Percentiles rank a stretch among this genome's conserved stretches.
These are phyloP conservation scores for Peromyscus eremicus DNA, from an alignment of 2,797 vertebrate genomes.

Conservation along the genomic window DNA sequence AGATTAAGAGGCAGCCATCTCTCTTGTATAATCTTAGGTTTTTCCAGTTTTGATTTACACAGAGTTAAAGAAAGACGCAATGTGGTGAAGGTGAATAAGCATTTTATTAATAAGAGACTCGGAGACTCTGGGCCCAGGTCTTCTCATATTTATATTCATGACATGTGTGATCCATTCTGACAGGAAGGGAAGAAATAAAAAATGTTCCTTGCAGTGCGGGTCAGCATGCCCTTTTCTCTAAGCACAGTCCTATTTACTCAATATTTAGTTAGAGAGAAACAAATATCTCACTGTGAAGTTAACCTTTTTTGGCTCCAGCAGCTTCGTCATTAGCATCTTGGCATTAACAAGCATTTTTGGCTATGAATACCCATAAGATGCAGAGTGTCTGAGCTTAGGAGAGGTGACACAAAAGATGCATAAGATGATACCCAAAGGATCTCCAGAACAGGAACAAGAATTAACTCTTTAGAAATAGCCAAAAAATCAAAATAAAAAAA, in stretches of 20 bases:
- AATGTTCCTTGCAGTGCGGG: slow-evolving; percentile 71
- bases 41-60: slow-evolving; percentile 82
- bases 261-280: slow-evolving; percentile 70
- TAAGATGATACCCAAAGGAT: slow-evolving; percentile 11
- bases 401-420: slow-evolving; percentile 12
- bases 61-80: slow-evolving; percentile 71
- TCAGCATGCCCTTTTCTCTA: slow-evolving; percentile 79
- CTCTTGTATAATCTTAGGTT: slow-evolving; percentile 76
- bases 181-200: slow-evolving; percentile 74
- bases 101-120: slow-evolving; percentile 84
- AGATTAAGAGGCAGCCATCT: slow-evolving; percentile 86
- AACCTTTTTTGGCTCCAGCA: slow-evolving; percentile 63
- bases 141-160: slow-evolving; percentile 78
- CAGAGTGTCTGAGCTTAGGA: slow-evolving; percentile 28
- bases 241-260: slow-evolving; percentile 75
- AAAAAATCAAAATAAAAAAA: neutral
- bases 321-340: slow-evolving; percentile 59
- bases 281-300: slow-evolving; percentile 54
- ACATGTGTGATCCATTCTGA: slow-evolving; percentile 78
- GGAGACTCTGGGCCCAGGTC: slow-evolving; percentile 79
- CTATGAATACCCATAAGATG: neutral
- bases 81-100: slow-evolving; percentile 81
- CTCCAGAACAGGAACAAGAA: slow-evolving; percentile 45
- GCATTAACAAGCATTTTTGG: slow-evolving; percentile 7
- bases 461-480: neutral